These are phyloP conservation scores for Penaeus monodon DNA, from an alignment of 2,888 invertebrate species.

Conservation along the genomic window DNA sequence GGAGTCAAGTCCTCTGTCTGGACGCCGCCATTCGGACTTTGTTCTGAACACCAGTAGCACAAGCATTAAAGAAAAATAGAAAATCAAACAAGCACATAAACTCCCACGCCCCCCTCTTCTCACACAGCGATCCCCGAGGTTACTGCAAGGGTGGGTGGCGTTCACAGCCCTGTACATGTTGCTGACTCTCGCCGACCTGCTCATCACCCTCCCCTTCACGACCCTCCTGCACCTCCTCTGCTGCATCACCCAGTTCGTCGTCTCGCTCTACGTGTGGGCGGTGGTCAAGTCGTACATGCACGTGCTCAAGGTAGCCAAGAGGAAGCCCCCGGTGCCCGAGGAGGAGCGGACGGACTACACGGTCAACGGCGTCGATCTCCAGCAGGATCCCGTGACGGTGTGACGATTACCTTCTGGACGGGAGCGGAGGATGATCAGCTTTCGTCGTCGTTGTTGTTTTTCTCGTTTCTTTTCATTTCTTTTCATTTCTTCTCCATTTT, in stretches of 20 bases:
- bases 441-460: too few relatives aligned
- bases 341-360: constrained; percentile 49
- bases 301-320: constrained; percentile 40
- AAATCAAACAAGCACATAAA: background rate
- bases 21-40: too few relatives aligned
- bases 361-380: constrained; percentile 53
- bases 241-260: constrained; percentile 52
- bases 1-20: too few relatives aligned
- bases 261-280: constrained; percentile 61
- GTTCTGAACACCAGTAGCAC: too few relatives aligned
- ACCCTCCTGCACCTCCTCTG: constrained; percentile 58
- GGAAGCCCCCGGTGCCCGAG: constrained; percentile 41
- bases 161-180: constrained; percentile 57
- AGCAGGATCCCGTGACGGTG: too few relatives aligned
- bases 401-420: too few relatives aligned
- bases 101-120: background rate
- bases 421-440: too few relatives aligned
- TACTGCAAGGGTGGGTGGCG: constrained; percentile 59
- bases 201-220: constrained; percentile 50
- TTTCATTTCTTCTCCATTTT: too few relatives aligned
- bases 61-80: background rate
- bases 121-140: constrained; percentile 31
- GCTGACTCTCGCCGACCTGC: constrained; percentile 43
- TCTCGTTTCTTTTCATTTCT: too few relatives aligned
- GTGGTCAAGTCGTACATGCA: constrained; percentile 59